A percentile compares a stretch with the other conserved stretches of the same genome.
These are phyloP conservation scores for Physocephala rufipes DNA, from an alignment of 2,888 invertebrate genomes.

Conservation along the genomic window DNA sequence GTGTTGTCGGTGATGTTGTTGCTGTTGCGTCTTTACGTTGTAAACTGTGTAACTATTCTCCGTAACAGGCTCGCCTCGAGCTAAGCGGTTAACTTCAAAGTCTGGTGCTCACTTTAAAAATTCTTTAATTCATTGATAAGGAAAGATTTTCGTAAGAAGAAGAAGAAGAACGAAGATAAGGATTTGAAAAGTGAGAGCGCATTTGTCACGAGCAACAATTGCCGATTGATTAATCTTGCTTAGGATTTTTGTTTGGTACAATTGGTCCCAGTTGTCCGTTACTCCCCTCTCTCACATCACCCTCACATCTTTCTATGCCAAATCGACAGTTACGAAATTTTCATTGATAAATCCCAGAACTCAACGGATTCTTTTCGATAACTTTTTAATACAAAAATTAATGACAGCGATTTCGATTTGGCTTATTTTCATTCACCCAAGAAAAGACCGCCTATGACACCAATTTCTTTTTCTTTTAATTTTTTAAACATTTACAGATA, in stretches of 20 bases:
- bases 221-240: slow-evolving; percentile 26
- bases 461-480: too few relatives aligned
- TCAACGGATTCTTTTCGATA: too few relatives aligned
- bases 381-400: background rate
- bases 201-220: slow-evolving; percentile 27
- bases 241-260: background rate
- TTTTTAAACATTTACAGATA: too few relatives aligned
- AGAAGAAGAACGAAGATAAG: background rate
- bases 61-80: background rate
- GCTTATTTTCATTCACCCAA: background rate
- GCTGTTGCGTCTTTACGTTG: background rate
- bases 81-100: slow-evolving; percentile 27
- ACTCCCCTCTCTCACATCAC: background rate
- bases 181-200: slow-evolving; percentile 2
- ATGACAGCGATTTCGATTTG: background rate
- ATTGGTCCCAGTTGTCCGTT: too few relatives aligned
- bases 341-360: too few relatives aligned
- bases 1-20: background rate
- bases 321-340: too few relatives aligned
- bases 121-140: background rate
- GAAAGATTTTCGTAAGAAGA: background rate
- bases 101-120: background rate
- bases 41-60: background rate
- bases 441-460: too few relatives aligned
- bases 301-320: too few relatives aligned